These are phyloP conservation scores for Pipistrellus pipistrellus DNA, from an alignment of 2,797 vertebrate species.

Conservation along the genomic window DNA sequence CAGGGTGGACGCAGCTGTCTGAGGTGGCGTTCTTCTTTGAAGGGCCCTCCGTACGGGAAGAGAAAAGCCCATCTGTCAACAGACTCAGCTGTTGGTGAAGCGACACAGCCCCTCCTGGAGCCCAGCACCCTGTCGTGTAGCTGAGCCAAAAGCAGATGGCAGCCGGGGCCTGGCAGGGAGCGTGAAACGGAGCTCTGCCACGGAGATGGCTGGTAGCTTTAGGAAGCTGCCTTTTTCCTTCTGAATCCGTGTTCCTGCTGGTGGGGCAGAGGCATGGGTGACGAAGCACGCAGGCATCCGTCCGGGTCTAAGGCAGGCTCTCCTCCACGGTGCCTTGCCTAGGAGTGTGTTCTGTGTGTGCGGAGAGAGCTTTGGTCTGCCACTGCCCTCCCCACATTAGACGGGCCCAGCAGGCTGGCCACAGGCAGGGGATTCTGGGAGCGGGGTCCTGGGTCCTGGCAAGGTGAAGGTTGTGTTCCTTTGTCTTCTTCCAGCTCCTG, in stretches of 20 bases:
- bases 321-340: too few species aligned
- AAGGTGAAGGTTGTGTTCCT: neutral
- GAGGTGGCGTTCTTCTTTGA: slow-evolving; percentile 58
- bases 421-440: neutral
- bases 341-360: accelerated
- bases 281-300: neutral
- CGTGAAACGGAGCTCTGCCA: neutral
- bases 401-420: accelerated
- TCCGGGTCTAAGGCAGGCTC: neutral
- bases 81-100: slow-evolving; percentile 60
- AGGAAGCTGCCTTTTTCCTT: neutral
- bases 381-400: accelerated
- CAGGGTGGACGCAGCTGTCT: slow-evolving; percentile 55
- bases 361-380: neutral
- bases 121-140: neutral
- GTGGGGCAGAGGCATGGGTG: neutral
- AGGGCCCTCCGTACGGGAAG: neutral
- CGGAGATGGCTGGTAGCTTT: accelerated
- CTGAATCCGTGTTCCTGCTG: neutral
- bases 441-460: neutral
- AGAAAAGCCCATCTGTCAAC: slow-evolving; percentile 75
- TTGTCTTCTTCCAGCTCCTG: slow-evolving; percentile 82
- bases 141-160: slow-evolving; percentile 51
- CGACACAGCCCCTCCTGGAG: neutral
- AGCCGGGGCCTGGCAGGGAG: neutral